Evolutionary conservation across 2,888 invertebrate genomes (phyloP), one percentile per base, ranked within the genome.

Genomic region (Neoascia interrupta): DNA sequence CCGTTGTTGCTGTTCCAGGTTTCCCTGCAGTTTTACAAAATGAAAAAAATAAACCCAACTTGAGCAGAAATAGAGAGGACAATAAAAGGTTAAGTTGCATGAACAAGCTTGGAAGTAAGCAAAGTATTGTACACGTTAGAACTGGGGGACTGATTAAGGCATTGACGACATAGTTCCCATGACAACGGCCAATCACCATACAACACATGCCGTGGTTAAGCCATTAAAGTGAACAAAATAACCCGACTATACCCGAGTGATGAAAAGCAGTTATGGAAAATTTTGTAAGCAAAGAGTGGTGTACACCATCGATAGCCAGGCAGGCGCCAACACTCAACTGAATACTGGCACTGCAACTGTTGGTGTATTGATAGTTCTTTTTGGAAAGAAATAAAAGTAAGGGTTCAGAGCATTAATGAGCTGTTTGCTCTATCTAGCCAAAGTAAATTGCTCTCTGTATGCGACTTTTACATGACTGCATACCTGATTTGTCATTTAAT

Each of bases 101-200:
- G 26, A 8, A 26, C 8, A 26, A 5, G 26, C 8, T 26, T 5
- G 8, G 26, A 26, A 8, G 26, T 5, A 26, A 26, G 8, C 26
- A 26, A n/a, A n/a, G n/a, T n/a, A n/a, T n/a, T n/a, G n/a, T n/a
- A n/a, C 26, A 36, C 34, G 47, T 11, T 18, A 36, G 28, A 11
- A 26, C 16, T 26, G 45, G 49, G 63, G 11, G 69, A 66, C 49
- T 73, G 58, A 58, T 21, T 72, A 60, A 66, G 19, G 37, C 18
- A 60, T 66, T 68, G 79, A 72, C 61, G 73, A 68, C 66, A 73
- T 61, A 28, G 79, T 73, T 73, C 43, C 73, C 56, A 79, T 68
- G 72, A 60, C 49, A 66, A 79, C 79, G 21, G 26, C 8, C 16
- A 79, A 68, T 72, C 58, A 70, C 19, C 66, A 73, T 60, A 73